Percentiles rank a stretch among this genome's conserved stretches.
phyloP scores from a whole-genome alignment of 1,140 invertebrate species.

The Drosophila nigromelanica region DNA sequence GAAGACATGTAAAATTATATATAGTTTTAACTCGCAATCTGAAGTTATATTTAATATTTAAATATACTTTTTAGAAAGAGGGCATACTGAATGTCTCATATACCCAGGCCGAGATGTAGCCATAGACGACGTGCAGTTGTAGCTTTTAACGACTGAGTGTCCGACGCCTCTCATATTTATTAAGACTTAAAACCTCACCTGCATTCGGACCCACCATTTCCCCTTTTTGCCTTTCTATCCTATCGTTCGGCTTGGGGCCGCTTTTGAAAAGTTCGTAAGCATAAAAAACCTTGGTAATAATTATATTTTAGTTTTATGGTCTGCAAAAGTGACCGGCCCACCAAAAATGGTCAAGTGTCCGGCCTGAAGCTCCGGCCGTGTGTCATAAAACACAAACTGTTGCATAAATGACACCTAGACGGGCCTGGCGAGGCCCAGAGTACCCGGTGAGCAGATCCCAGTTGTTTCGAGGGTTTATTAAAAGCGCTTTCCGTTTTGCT shows the following conservation, averaged over 20 bases:
- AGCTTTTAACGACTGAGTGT: slow-evolving; percentile 56
- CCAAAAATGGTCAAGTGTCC: slow-evolving; percentile 57
- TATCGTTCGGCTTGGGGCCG: slow-evolving; percentile 2
- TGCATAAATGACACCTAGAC: slow-evolving; percentile 79
- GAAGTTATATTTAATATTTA: too few species aligned
- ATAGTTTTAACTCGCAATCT: too few species aligned
- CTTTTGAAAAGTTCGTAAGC: slow-evolving; percentile 11
- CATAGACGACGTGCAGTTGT: slow-evolving; percentile 33
- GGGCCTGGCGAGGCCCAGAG: slow-evolving; percentile 18
- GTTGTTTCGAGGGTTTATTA: slow-evolving; percentile 55
- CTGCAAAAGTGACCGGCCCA: slow-evolving; percentile 78
- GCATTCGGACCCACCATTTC: slow-evolving; percentile 17
- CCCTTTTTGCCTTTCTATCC: slow-evolving; percentile 4
- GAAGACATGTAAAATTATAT: too few species aligned
- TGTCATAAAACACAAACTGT: slow-evolving; percentile 76
- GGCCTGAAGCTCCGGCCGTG: slow-evolving; percentile 25
- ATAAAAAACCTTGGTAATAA: slow-evolving; percentile 63
- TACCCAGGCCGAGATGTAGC: not conserved
- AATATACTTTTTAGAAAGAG: too few species aligned
- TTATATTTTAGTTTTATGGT: slow-evolving; percentile 79
- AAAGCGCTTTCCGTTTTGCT: slow-evolving; percentile 65
- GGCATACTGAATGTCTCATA: not conserved
- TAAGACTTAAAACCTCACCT: slow-evolving; percentile 71
- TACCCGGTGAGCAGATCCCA: slow-evolving; percentile 4
- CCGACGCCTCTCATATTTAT: slow-evolving; percentile 66